phyloP scores from a whole-genome alignment of 2,797 vertebrate species.

The Sebastes jordani region DNA sequence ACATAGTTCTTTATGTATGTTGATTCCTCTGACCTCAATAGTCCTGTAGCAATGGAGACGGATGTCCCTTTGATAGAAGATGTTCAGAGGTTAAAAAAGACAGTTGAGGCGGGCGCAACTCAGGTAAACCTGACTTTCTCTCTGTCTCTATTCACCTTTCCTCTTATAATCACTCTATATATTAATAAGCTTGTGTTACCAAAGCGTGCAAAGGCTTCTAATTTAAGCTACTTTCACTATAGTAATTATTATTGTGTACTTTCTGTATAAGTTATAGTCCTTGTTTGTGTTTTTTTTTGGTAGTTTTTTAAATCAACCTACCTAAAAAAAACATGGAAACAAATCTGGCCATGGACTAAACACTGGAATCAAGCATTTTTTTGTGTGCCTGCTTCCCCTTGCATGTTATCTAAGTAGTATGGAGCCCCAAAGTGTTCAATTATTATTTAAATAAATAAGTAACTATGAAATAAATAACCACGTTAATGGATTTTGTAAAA shows the following conservation, averaged over 20 bases:
- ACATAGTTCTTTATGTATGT: constrained; percentile 89
- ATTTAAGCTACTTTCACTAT: not conserved
- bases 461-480: not conserved
- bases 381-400: constrained; percentile 13
- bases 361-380: constrained; percentile 52
- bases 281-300: not conserved
- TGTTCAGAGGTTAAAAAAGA: constrained; percentile 95
- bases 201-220: constrained; percentile 9
- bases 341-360: constrained; percentile 41
- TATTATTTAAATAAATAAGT: not conserved
- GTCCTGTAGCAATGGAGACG: constrained; percentile 97
- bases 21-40: constrained; percentile 90
- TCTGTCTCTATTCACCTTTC: constrained; percentile 47
- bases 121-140: constrained; percentile 89
- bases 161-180: constrained; percentile 5
- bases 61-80: constrained; percentile 96
- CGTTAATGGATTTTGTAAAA: not conserved
- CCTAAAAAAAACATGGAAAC: not conserved
- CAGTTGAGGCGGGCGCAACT: constrained; percentile 91
- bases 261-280: not conserved
- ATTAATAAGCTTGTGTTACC: not conserved
- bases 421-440: constrained; percentile 5
- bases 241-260: not conserved
- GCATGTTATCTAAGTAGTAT: constrained; percentile 33
- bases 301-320: not conserved